Conservation (phyloP, 2,113 vertebrate genomes). For the Pterocles orientalis region DNA sequence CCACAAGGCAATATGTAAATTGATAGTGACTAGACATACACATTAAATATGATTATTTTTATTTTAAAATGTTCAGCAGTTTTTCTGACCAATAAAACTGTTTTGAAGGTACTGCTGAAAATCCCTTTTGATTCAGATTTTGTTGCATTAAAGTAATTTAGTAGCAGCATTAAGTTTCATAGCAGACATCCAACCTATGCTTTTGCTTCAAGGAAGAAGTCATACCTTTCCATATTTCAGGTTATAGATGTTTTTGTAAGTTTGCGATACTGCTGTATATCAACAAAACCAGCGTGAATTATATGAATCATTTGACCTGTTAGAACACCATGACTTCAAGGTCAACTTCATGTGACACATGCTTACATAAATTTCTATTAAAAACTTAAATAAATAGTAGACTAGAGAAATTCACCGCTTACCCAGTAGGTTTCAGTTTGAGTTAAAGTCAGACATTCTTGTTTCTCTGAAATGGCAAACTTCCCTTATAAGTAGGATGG, state of each 20-base stretch:
- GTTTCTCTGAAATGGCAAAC: neutral
- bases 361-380: neutral
- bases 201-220: neutral
- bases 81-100: neutral
- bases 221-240: neutral
- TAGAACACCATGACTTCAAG: neutral
- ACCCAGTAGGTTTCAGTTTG: accelerated
- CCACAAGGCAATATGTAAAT: neutral
- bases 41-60: neutral
- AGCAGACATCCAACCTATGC: neutral
- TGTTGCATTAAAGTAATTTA: neutral
- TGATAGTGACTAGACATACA: neutral
- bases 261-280: neutral
- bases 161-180: neutral
- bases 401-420: neutral
- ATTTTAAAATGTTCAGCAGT: neutral
- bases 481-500: neutral
- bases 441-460: neutral
- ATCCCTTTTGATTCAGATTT: neutral
- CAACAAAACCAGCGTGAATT: neutral
- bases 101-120: neutral
- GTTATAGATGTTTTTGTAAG: neutral
- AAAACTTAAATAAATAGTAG: neutral
- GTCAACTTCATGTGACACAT: neutral
- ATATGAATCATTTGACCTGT: neutral